A percentile compares a stretch with the other conserved stretches of the same genome.
These are phyloP conservation scores for Salminus brasiliensis DNA, from an alignment of 2,113 vertebrate genomes.

Conservation along the genomic window DNA sequence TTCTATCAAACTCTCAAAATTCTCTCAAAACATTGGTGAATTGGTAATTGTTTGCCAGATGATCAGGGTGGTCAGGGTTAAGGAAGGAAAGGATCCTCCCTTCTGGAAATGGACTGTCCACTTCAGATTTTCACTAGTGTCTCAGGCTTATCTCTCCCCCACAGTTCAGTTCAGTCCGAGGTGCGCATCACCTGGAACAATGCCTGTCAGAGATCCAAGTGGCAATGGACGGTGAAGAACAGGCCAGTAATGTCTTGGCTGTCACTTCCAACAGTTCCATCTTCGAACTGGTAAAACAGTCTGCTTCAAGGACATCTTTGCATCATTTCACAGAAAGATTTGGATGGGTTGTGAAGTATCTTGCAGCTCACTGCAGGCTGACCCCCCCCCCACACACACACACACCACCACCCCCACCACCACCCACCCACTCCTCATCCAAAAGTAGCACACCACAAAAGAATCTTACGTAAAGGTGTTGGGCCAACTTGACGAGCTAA, in stretches of 20 bases:
- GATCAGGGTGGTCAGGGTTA: conserved; percentile 54
- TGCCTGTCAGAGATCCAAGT: neutral
- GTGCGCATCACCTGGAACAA: neutral
- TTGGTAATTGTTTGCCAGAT: conserved; percentile 76
- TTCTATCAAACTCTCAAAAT: too few relatives aligned
- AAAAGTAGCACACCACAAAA: neutral
- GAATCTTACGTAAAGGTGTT: neutral
- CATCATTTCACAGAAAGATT: neutral
- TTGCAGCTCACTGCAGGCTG: neutral
- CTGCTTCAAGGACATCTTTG: too few relatives aligned
- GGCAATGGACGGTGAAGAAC: neutral
- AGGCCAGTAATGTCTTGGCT: neutral
- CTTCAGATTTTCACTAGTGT: conserved; percentile 9
- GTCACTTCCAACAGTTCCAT: neutral
- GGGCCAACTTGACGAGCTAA: neutral
- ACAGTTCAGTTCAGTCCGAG: neutral
- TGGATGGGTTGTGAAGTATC: neutral
- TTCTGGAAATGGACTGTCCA: conserved; percentile 16
- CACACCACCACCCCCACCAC: too few relatives aligned
- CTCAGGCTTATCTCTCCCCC: conserved; percentile 10
- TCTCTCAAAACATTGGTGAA: too few relatives aligned
- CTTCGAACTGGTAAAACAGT: neutral
- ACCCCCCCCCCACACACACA: neutral
- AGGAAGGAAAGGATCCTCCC: neutral
- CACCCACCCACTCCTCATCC: neutral